Conservation (phyloP, 2,888 invertebrate species). For the Hyppa rectilinea region DNA sequence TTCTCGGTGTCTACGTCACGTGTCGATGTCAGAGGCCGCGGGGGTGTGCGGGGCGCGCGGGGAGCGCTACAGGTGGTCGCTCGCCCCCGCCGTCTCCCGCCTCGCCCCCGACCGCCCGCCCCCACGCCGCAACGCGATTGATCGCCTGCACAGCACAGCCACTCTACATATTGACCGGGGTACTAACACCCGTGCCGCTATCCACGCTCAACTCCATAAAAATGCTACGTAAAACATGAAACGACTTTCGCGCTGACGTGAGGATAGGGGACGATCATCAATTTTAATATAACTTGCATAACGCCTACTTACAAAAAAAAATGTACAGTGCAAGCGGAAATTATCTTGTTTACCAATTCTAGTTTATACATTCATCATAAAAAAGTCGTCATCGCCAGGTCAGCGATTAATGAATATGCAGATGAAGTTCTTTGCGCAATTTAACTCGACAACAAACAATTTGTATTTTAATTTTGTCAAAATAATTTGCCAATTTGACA, state of each 20-base stretch:
- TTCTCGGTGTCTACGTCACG: constrained; percentile 89
- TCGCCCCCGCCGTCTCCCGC: constrained; percentile 65
- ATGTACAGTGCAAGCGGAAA: constrained; percentile 42
- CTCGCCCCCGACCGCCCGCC: constrained; percentile 57
- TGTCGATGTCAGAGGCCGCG: constrained; percentile 81
- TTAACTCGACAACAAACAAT: constrained; percentile 83
- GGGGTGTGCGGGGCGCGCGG: constrained; percentile 63
- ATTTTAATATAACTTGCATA: constrained; percentile 38
- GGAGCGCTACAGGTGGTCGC: constrained; percentile 86
- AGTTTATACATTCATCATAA: constrained; percentile 61
- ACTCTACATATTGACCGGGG: constrained; percentile 90
- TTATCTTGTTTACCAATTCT: constrained; percentile 54
- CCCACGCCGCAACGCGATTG: constrained; percentile 85
- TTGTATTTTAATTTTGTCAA: constrained; percentile 81
- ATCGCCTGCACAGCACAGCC: constrained; percentile 88
- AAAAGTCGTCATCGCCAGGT: constrained; percentile 68
- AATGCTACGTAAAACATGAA: constrained; percentile 79
- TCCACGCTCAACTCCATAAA: constrained; percentile 82
- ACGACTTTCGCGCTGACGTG: constrained; percentile 59
- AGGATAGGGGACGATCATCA: constrained; percentile 42
- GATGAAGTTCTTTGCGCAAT: constrained; percentile 83
- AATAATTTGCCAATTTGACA: constrained; percentile 44
- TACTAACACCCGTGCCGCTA: constrained; percentile 86
- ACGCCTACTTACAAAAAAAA: constrained; percentile 19
- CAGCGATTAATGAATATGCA: constrained; percentile 85